Evolutionary conservation across 37 sponge, comb jelly and placozoan species (phyloP).

Genomic region (Eunapius fragilis): DNA sequence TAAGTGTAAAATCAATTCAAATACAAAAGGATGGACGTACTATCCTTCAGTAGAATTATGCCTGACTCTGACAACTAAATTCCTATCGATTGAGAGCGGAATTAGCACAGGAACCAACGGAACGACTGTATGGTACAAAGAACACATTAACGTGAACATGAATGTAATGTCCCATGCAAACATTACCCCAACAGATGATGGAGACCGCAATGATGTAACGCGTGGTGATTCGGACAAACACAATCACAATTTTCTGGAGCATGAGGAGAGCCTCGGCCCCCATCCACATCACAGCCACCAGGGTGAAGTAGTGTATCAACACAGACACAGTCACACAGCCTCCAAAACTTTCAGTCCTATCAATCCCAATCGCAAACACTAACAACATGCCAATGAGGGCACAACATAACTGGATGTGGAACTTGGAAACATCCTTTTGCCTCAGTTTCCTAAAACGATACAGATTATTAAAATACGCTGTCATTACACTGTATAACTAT

Average conservation of each 20-base stretch:
- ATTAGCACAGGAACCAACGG: no score
- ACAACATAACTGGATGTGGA: slow-evolving; percentile 57
- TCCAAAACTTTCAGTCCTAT: slow-evolving; percentile 29
- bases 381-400: slow-evolving; percentile 54
- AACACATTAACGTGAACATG: no score
- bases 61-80: no score
- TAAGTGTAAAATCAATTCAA: no score
- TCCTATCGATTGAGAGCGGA: no score
- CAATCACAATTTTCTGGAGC: slow-evolving; percentile 28
- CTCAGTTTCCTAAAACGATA: slow-evolving; percentile 49
- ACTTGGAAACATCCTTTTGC: slow-evolving; percentile 47
- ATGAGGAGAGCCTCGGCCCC: slow-evolving; percentile 32
- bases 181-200: slow-evolving; percentile 65
- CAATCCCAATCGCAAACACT: no score
- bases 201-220: slow-evolving; percentile 4
- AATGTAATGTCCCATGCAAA: no score
- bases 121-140: no score
- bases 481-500: background rate
- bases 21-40: no score
- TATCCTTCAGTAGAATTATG: no score
- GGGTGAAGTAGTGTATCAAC: slow-evolving; percentile 38
- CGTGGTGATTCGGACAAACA: slow-evolving; percentile 13
- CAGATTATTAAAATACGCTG: background rate
- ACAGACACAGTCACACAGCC: slow-evolving; percentile 31
- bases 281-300: slow-evolving; percentile 23